These are phyloP conservation scores for Eristalinus sepulchralis DNA, from an alignment of 2,888 invertebrate species.

Conservation along the genomic window DNA sequence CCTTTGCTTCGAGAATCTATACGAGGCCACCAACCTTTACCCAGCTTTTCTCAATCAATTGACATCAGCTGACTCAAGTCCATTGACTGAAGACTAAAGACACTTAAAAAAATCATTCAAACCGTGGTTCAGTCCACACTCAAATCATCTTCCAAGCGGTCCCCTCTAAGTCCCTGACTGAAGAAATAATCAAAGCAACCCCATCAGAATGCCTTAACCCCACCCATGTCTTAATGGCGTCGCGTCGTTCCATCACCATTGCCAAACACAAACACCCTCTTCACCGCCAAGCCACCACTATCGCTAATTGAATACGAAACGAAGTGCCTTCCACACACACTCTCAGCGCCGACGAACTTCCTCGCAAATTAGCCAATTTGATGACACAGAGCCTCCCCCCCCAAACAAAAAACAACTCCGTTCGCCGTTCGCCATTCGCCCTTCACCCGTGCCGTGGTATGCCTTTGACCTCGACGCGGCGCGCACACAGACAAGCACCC, in stretches of 20 bases:
- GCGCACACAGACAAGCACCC: not conserved
- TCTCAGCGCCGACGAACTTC: not conserved
- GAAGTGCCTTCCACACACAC: too few relatives aligned
- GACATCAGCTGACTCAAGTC: too few relatives aligned
- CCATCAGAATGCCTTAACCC: not conserved
- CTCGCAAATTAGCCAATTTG: slow-evolving; percentile 22
- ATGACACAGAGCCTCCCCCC: slow-evolving; percentile 3
- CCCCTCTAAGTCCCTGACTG: too few relatives aligned
- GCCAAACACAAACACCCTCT: not conserved
- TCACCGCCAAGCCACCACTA: not conserved
- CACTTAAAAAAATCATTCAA: too few relatives aligned
- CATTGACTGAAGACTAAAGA: too few relatives aligned
- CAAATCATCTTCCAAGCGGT: too few relatives aligned
- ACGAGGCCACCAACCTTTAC: too few relatives aligned
- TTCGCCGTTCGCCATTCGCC: not conserved
- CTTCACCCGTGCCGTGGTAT: not conserved
- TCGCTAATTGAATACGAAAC: slow-evolving; percentile 27
- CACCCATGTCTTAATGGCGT: not conserved
- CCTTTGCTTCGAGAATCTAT: too few relatives aligned
- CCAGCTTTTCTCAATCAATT: too few relatives aligned
- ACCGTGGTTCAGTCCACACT: too few relatives aligned
- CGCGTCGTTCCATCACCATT: not conserved
- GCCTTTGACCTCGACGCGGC: not conserved
- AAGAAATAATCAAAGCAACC: too few relatives aligned
- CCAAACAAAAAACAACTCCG: not conserved